A percentile compares a stretch with the other conserved stretches of the same genome.
These are phyloP conservation scores for Omphaloscelis lunosa DNA, from an alignment of 2,888 invertebrate species.

Conservation along the genomic window DNA sequence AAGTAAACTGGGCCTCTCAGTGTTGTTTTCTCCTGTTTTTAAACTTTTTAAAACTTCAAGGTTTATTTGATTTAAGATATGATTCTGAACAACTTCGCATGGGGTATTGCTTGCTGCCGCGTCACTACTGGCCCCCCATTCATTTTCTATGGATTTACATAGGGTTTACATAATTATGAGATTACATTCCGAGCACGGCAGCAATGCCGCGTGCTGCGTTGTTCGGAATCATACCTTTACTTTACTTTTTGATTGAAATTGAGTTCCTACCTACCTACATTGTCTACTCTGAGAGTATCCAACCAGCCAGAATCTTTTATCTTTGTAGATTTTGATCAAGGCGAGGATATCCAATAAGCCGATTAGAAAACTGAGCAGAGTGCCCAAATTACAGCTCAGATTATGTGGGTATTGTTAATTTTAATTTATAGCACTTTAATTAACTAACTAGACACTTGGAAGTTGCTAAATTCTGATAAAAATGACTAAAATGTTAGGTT, in stretches of 20 bases:
- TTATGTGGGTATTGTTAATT: not conserved
- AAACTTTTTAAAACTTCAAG: not conserved
- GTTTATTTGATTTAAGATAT: accelerated
- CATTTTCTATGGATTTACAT: no score
- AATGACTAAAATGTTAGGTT: not conserved
- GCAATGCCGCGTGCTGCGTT: no score
- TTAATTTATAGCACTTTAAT: not conserved
- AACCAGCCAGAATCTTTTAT: not conserved
- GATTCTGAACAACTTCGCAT: no score
- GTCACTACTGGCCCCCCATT: no score
- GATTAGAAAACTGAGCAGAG: not conserved
- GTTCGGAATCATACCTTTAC: no score
- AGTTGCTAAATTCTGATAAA: not conserved
- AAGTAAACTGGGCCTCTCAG: no score
- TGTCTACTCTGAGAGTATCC: not conserved
- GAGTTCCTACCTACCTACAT: no score
- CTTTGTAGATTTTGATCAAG: not conserved
- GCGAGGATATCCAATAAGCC: not conserved
- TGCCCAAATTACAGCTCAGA: no score
- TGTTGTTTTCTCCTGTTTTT: not conserved
- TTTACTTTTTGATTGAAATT: not conserved
- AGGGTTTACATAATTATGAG: no score
- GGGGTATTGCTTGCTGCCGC: no score
- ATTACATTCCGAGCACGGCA: no score
- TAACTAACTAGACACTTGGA: not conserved